Evolutionary conservation across 2,888 invertebrate genomes (phyloP).

Genomic region (Ctenicera cuprea): DNA sequence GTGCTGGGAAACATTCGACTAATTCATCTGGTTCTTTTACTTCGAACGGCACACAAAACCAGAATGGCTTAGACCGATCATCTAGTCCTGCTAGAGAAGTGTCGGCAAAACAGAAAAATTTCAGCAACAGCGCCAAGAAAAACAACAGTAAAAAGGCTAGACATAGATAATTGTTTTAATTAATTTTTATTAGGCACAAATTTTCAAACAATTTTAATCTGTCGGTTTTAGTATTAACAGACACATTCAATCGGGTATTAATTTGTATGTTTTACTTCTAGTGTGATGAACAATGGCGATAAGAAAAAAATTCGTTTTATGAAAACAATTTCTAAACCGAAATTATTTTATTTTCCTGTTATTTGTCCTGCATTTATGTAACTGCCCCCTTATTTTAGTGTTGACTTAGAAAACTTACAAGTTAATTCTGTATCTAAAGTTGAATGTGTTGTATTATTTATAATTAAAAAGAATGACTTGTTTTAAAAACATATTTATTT

Average conservation of each 20-base stretch:
- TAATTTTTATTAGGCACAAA: neutral
- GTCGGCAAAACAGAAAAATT: slow-evolving; percentile 79
- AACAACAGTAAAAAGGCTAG: slow-evolving; percentile 88
- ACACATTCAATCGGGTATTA: slow-evolving; percentile 7
- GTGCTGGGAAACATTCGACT: slow-evolving; percentile 70
- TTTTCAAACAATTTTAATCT: slow-evolving; percentile 13
- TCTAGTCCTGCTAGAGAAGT: slow-evolving; percentile 76
- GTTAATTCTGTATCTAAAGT: too few species aligned
- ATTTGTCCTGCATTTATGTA: too few species aligned
- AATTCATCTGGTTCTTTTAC: slow-evolving; percentile 62
- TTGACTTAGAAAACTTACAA: too few species aligned
- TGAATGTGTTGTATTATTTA: too few species aligned
- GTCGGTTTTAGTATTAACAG: slow-evolving; percentile 15
- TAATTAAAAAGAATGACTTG: too few species aligned
- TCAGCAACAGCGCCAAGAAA: slow-evolving; percentile 80
- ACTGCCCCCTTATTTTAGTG: too few species aligned
- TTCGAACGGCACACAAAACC: slow-evolving; percentile 65
- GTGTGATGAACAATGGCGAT: too few species aligned
- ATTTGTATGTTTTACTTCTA: neutral
- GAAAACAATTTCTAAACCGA: too few species aligned
- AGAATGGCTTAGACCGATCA: slow-evolving; percentile 69
- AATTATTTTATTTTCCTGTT: too few species aligned
- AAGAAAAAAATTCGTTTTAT: too few species aligned
- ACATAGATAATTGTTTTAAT: slow-evolving; percentile 79
- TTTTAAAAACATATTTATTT: too few species aligned